Evolutionary conservation across 2,797 vertebrate species (phyloP).

Genomic region (Varecia variegata): DNA sequence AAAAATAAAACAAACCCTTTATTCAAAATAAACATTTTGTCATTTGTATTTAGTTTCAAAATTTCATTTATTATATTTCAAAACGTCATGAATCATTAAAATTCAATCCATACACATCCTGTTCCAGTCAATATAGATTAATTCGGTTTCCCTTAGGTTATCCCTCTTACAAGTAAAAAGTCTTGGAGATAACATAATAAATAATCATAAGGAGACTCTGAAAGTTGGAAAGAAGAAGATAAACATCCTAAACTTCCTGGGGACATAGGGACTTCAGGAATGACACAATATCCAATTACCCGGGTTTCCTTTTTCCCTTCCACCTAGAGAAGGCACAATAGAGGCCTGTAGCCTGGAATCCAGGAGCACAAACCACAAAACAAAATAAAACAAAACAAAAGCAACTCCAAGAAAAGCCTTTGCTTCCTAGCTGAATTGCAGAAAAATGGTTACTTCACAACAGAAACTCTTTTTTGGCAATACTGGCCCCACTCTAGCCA

Average conservation of each 20-base stretch:
- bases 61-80: not conserved
- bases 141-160: not conserved
- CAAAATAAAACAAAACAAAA: not conserved
- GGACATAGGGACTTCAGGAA: not conserved
- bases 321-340: not conserved
- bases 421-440: not conserved
- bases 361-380: not conserved
- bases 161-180: not conserved
- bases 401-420: not conserved
- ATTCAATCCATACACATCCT: not conserved
- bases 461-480: not conserved
- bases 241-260: not conserved
- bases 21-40: constrained; percentile 8
- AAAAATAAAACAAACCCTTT: not conserved
- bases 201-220: not conserved
- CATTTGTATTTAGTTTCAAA: not conserved
- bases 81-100: not conserved
- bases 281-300: not conserved
- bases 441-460: not conserved
- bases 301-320: not conserved
- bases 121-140: not conserved
- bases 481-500: not conserved
- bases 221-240: not conserved
- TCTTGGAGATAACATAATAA: not conserved
- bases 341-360: not conserved